Evolutionary conservation across 2,797 vertebrate species (phyloP).

Genomic region (Echiichthys vipera): DNA sequence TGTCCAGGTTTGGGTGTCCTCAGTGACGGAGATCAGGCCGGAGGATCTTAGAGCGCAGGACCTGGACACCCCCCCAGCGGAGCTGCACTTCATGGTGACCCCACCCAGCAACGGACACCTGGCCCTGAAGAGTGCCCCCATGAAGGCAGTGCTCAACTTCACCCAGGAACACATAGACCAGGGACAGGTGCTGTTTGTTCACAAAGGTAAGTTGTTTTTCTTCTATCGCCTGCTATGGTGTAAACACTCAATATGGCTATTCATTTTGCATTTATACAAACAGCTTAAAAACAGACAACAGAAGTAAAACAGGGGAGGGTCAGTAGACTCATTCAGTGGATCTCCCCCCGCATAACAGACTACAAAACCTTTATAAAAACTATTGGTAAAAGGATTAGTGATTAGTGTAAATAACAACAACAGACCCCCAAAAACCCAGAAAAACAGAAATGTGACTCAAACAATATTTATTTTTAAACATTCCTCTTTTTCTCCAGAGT

Average conservation of each 20-base stretch:
- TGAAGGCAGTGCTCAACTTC: slow-evolving; percentile 88
- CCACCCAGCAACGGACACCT: slow-evolving; percentile 91
- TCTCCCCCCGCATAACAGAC: background rate
- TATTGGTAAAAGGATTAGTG: background rate
- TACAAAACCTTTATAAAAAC: background rate
- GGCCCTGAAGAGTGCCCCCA: slow-evolving; percentile 88
- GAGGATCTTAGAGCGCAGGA: slow-evolving; percentile 88
- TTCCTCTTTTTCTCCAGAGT: background rate
- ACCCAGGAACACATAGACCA: slow-evolving; percentile 89
- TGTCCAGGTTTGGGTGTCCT: slow-evolving; percentile 90
- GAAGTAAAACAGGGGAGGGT: background rate
- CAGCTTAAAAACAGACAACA: background rate
- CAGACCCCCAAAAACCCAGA: too few relatives aligned
- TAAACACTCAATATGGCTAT: too few relatives aligned
- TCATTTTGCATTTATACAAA: background rate
- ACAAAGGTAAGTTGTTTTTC: slow-evolving; percentile 83
- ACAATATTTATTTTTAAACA: background rate
- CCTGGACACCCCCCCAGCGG: slow-evolving; percentile 82
- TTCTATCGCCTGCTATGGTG: background rate
- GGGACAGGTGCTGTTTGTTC: slow-evolving; percentile 89
- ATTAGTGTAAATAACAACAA: too few relatives aligned
- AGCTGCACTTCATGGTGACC: slow-evolving; percentile 87
- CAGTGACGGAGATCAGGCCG: slow-evolving; percentile 88
- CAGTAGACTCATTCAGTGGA: background rate
- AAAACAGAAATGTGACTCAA: background rate